Conservation (phyloP, 2,113 vertebrate genomes). For the Calonectris borealis region DNA sequence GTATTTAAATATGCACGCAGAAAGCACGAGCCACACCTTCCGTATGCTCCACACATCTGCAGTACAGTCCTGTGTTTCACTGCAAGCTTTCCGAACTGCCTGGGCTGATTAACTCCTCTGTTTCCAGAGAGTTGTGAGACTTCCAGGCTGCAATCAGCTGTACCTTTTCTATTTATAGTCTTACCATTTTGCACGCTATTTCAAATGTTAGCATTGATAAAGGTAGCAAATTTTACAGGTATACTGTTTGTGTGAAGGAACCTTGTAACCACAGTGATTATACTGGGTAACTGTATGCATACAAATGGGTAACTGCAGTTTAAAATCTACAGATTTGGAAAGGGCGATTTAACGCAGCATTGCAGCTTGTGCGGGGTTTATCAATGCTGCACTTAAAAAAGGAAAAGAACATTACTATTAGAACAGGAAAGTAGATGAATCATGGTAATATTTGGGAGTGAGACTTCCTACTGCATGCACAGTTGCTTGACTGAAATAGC, state of each 20-base stretch:
- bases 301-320: background rate
- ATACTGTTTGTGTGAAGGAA: background rate
- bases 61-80: constrained; percentile 18
- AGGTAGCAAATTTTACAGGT: background rate
- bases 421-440: constrained; percentile 51
- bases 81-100: constrained; percentile 8
- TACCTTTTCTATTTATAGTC: background rate
- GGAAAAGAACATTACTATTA: background rate
- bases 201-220: background rate
- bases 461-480: background rate
- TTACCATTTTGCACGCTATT: background rate
- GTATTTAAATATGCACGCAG: constrained; percentile 57
- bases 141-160: background rate
- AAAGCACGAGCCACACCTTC: constrained; percentile 57
- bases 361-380: background rate
- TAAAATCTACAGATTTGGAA: background rate
- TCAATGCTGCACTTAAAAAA: background rate
- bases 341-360: background rate
- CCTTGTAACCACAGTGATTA: background rate
- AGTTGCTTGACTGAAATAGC: constrained; percentile 1
- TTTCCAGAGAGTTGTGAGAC: background rate
- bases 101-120: constrained; percentile 65
- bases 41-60: constrained; percentile 39
- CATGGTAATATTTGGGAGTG: constrained; percentile 11
- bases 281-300: background rate